Base-by-base conservation (phyloP, 2,888 invertebrate species). In the Bombyx huttoni region DNA sequence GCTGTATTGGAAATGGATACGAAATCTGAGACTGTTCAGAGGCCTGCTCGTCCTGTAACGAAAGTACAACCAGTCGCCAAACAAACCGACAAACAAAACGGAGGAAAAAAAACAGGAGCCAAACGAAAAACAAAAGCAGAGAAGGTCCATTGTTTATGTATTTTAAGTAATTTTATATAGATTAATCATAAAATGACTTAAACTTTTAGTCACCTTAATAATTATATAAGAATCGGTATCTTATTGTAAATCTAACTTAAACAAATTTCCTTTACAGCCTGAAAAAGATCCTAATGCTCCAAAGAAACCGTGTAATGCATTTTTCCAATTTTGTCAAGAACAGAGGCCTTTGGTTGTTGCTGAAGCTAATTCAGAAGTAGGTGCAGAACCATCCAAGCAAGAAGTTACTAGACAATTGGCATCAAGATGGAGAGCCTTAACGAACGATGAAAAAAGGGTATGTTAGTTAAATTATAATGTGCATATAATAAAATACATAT, bases 261-360 rank as follows among this genome's bases (percentile, higher is more conserved):
- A 24, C 5, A 0, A 24, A 24, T 24, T 24, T 24, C 2, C 24
- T 53, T 78, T 75, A 34, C 63, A 87, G 87, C 81, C 87, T 53
- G 87, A 88, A 68, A 76, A 75, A 64, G 94, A 94, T 79, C 94
- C 94, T 0, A 93, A 93, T 78, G 94, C 94, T 49, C 94, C 94
- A 0, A 94, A 94, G 70, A 90, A 94, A 60, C 94, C 94, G 1
- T 93, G 94, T 52, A 94, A 94, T 89, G 94, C 94, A 49, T 94
- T 94, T 77, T 94, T 94, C 67, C 93, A 94, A 78, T 94, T 93
- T 75, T 94, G 94, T 61, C 94, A 94, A 82, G 94, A 94, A 65
- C 94, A 94, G 67, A 81, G 94, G 54, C 93, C 93, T n/a, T 75
- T 93, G 13, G 89, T 94, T 34, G 91, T 93, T 78, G 92, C 92